These are phyloP conservation scores for Helicoverpa zea DNA, from an alignment of 1,140 invertebrate species.

Conservation along the genomic window DNA sequence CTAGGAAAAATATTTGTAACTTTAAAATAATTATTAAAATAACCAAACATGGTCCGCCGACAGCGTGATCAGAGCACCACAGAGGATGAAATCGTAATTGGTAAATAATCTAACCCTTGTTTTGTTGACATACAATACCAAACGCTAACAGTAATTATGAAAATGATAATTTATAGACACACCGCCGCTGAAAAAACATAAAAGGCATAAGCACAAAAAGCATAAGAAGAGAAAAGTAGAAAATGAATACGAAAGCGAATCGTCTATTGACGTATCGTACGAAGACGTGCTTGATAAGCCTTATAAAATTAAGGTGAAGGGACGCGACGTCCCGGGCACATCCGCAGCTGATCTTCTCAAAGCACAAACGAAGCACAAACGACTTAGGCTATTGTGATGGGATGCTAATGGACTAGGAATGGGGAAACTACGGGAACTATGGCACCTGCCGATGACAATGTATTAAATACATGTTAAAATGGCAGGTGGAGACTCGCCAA, in stretches of 20 bases:
- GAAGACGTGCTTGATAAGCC: constrained; percentile 85
- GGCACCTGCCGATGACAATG: too few relatives aligned
- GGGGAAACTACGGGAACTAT: too few relatives aligned
- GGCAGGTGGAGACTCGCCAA: too few relatives aligned
- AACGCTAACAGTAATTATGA: constrained; percentile 18
- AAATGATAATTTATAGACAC: constrained; percentile 64
- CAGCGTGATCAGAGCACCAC: constrained; percentile 80
- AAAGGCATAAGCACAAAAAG: constrained; percentile 91
- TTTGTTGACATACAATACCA: constrained; percentile 28
- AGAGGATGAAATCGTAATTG: constrained; percentile 83
- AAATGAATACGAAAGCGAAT: constrained; percentile 85
- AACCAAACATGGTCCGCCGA: constrained; percentile 75
- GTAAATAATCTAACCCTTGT: constrained; percentile 58
- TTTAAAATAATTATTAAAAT: neutral
- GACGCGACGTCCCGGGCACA: constrained; percentile 81
- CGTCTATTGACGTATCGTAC: constrained; percentile 84
- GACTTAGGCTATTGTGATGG: too few relatives aligned
- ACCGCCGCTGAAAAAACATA: constrained; percentile 83
- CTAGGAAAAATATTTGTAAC: neutral
- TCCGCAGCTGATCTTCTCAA: constrained; percentile 83
- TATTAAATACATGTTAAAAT: too few relatives aligned
- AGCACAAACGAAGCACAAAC: constrained; percentile 79
- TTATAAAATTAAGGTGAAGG: constrained; percentile 86
- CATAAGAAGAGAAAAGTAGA: constrained; percentile 88
- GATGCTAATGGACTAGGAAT: too few relatives aligned